A percentile compares a stretch with the other conserved stretches of the same genome.
Evolutionary conservation across 2,113 vertebrate species (phyloP).

Genomic region (Prolemur simus): DNA sequence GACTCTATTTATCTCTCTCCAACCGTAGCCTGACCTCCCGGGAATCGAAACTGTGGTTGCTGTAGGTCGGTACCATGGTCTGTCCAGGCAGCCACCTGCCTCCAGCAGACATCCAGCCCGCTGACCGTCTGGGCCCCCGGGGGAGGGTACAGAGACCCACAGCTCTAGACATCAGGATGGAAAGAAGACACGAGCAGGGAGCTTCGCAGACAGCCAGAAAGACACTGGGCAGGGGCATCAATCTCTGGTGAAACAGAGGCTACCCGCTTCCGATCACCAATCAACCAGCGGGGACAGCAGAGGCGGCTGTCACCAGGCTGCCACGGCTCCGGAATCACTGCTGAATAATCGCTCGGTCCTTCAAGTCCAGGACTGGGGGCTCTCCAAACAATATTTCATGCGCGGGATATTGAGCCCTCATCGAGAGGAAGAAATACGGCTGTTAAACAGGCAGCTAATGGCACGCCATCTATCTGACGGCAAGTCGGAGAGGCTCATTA

Average conservation of each 20-base stretch:
- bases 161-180: accelerated
- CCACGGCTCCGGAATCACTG: conserved; percentile 51
- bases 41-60: neutral
- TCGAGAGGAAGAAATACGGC: conserved; percentile 81
- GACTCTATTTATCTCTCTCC: neutral
- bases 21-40: neutral
- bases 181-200: neutral
- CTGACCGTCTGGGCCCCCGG: neutral
- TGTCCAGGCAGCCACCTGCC: neutral
- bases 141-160: accelerated
- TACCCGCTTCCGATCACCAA: neutral
- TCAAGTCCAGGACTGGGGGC: conserved; percentile 70
- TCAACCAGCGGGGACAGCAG: conserved; percentile 37
- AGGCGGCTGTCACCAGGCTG: conserved; percentile 37
- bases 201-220: neutral
- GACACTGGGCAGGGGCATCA: neutral
- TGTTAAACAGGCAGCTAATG: conserved; percentile 82
- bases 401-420: conserved; percentile 77
- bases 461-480: conserved; percentile 78
- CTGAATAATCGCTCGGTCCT: conserved; percentile 73
- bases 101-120: neutral
- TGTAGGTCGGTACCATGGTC: neutral
- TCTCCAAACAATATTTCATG: conserved; percentile 78
- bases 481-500: conserved; percentile 79
- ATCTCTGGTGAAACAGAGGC: neutral